Conservation (phyloP, 1,140 invertebrate species). For the Pachypeltis micranthus region DNA sequence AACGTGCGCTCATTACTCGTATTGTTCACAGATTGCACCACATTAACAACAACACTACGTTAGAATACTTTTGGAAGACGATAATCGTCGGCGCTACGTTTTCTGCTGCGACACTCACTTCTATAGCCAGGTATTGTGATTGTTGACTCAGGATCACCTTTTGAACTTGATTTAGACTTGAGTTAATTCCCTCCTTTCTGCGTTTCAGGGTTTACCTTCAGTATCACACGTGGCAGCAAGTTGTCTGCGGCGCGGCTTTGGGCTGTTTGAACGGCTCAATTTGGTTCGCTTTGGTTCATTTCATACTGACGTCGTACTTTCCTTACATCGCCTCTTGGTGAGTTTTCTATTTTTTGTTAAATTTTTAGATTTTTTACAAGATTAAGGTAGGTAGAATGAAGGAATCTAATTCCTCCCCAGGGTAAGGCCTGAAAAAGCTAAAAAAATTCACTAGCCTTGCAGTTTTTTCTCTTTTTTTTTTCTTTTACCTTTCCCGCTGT, state of each 20-base stretch:
- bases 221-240: slow-evolving; percentile 76
- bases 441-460: too few species aligned
- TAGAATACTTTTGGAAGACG: slow-evolving; percentile 59
- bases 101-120: slow-evolving; percentile 47
- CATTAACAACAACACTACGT: slow-evolving; percentile 62
- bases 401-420: too few species aligned
- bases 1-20: too few species aligned
- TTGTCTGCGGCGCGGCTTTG: slow-evolving; percentile 59
- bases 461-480: too few species aligned
- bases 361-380: neutral
- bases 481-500: too few species aligned
- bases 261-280: slow-evolving; percentile 53
- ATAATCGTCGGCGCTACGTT: slow-evolving; percentile 50
- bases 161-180: too few species aligned
- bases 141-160: too few species aligned
- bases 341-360: slow-evolving; percentile 35
- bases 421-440: too few species aligned
- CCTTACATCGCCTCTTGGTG: slow-evolving; percentile 76
- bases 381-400: too few species aligned
- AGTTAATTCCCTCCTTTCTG: too few species aligned
- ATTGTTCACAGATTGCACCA: slow-evolving; percentile 59
- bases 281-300: slow-evolving; percentile 70
- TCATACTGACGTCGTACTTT: slow-evolving; percentile 72
- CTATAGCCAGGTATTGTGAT: slow-evolving; percentile 47
- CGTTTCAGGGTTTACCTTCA: slow-evolving; percentile 67